phyloP scores from a whole-genome alignment of 1,140 invertebrate genomes.

The Polypedilum pembai region DNA sequence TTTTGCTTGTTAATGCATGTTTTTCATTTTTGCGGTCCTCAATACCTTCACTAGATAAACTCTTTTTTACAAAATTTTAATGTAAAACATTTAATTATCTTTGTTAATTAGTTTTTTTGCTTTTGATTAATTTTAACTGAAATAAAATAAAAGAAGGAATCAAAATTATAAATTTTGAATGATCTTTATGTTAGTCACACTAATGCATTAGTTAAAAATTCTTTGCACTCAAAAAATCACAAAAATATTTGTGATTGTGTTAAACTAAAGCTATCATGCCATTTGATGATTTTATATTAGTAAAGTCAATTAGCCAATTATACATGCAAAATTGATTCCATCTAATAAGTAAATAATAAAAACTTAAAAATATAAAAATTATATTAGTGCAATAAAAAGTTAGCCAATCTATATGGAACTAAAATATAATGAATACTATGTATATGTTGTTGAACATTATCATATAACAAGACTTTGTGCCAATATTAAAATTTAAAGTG shows the following conservation, averaged over 20 bases:
- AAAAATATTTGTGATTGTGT: background rate
- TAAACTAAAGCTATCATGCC: background rate
- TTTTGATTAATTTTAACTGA: conserved; percentile 28
- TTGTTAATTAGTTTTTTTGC: background rate
- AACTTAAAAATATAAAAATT: background rate
- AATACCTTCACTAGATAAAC: background rate
- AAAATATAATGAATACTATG: no score
- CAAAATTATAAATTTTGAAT: conserved; percentile 23
- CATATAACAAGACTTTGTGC: no score
- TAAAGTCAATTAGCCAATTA: background rate
- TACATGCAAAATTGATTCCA: conserved; percentile 2
- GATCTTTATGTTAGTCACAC: background rate
- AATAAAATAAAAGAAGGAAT: conserved; percentile 23
- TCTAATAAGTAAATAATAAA: background rate
- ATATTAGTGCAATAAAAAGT: background rate
- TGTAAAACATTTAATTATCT: conserved; percentile 19
- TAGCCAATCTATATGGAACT: no score
- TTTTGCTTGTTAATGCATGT: conserved; percentile 9
- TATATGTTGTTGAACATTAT: no score
- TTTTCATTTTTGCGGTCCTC: background rate
- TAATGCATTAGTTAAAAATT: no score
- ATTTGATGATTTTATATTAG: background rate
- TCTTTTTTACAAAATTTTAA: conserved; percentile 3
- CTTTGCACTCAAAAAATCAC: no score
- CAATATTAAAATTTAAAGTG: no score